Conservation (phyloP, 2,888 invertebrate species). For the Drosophila glabriapex region DNA sequence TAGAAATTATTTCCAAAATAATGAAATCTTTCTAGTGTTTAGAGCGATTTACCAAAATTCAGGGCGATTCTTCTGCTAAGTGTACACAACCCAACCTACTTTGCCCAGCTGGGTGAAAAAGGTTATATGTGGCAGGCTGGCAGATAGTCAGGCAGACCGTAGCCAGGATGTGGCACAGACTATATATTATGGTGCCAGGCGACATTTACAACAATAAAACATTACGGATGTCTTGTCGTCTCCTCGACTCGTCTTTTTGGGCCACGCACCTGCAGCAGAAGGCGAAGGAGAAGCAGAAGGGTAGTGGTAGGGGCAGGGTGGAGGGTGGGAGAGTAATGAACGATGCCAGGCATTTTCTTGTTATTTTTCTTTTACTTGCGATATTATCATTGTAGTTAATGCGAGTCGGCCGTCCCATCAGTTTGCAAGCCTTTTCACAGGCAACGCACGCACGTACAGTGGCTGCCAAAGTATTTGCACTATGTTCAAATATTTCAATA, state of each 20-base stretch:
- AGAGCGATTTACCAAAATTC: background rate
- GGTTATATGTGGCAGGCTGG: conserved; percentile 69
- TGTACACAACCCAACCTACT: background rate
- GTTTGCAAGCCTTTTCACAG: conserved; percentile 52
- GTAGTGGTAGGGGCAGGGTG: background rate
- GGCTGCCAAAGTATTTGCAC: conserved; percentile 2
- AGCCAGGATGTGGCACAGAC: conserved; percentile 67
- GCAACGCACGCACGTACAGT: conserved; percentile 61
- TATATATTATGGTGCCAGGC: conserved; percentile 73
- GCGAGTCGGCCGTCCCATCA: conserved; percentile 53
- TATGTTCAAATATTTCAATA: background rate
- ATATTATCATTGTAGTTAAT: conserved; percentile 77
- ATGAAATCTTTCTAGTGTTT: background rate
- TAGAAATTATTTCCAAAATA: too few species aligned
- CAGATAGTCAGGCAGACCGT: conserved; percentile 37
- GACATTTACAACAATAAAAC: conserved; percentile 81
- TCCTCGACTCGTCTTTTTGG: conserved; percentile 37
- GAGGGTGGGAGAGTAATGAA: conserved; percentile 61
- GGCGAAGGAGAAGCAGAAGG: background rate
- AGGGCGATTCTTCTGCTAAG: background rate
- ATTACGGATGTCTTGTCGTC: conserved; percentile 67
- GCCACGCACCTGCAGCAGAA: conserved; percentile 32
- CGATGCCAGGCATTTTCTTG: conserved; percentile 77
- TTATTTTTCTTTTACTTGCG: conserved; percentile 65
- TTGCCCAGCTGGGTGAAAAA: conserved; percentile 35